Base-by-base conservation (phyloP, 2,888 invertebrate species). In the Drosophila kanekoi region DNA sequence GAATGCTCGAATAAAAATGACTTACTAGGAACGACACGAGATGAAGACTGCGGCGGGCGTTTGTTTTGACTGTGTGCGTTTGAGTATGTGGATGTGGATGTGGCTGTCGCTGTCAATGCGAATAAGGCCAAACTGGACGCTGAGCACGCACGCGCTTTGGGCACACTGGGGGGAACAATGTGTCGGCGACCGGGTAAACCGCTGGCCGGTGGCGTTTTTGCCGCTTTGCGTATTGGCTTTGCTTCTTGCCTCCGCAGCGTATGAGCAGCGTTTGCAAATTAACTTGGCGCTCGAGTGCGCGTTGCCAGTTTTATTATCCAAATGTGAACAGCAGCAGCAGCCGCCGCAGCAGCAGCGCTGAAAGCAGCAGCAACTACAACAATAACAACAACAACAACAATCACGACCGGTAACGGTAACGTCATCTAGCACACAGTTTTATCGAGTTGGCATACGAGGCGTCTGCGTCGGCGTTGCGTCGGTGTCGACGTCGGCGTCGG, bases 251-350 rank as follows among this genome's bases (percentile, higher is more conserved):
- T 76, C 84, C 87, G 84, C 71, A 76, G 85, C 79, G 90, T 79
- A 72, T 82, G 88, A 89, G 81, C 81, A 77, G 77, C 81, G 78
- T 78, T 90, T 80, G 83, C 86, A 86, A 79, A 89, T 89, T 89
- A 86, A 89, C 89, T 85, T 89, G 89, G 79, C 86, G 83, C 75
- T 90, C 80, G 89, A 89, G 79, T 81, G 89, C 79, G 79, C 89
- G 79, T 74, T 79, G 90, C 80, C 86, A 58, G 79, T 89, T 89
- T 89, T 90, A 89, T 90, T 89, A 87, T 86, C 81, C 88, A 87
- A 90, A 89, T 72, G 73, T 71, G 76, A 85, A 86, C 88, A 82
- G 81, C 83, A 58, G 48, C 47, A 40, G 68, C 66, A n/a, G 61
- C 54, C 10, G 66, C 23, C 5, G 59, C 77, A 45, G 72, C 59